Conservation (phyloP, 2,888 invertebrate genomes). For the Nemotelus nigrinus region DNA sequence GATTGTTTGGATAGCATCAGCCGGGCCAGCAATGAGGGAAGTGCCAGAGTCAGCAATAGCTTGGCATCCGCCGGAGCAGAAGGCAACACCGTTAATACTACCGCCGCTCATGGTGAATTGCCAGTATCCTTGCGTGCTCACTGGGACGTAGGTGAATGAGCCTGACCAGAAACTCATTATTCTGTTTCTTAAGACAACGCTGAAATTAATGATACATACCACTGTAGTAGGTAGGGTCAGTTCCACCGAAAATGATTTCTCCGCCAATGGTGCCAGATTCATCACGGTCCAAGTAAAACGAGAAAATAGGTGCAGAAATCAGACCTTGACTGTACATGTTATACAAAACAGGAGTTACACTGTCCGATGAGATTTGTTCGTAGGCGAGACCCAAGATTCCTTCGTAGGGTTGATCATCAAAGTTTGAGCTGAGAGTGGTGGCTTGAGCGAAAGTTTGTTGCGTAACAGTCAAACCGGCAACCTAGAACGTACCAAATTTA, state of each 20-base stretch:
- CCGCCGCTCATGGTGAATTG: conserved; percentile 91
- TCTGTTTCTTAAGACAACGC: conserved; percentile 63
- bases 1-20: conserved; percentile 77
- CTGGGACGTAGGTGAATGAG: conserved; percentile 88
- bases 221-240: conserved; percentile 88
- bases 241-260: conserved; percentile 93
- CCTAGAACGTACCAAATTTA: conserved; percentile 64
- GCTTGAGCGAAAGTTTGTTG: conserved; percentile 97
- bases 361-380: conserved; percentile 88
- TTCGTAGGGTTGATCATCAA: conserved; percentile 99
- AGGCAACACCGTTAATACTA: conserved; percentile 66
- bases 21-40: conserved; percentile 94
- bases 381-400: conserved; percentile 97
- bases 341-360: conserved; percentile 90
- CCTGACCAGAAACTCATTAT: conserved; percentile 60
- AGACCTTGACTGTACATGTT: conserved; percentile 86
- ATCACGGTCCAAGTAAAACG: conserved; percentile 90
- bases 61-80: conserved; percentile 86
- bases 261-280: conserved; percentile 79
- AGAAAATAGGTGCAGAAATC: conserved; percentile 81
- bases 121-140: conserved; percentile 93
- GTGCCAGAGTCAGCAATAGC: conserved; percentile 98
- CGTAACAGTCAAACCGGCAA: conserved; percentile 78
- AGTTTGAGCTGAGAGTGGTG: conserved; percentile 90
- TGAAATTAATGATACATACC: conserved; percentile 58